Percentiles rank a stretch among this genome's conserved stretches.
These are phyloP conservation scores for Muscina levida DNA, from an alignment of 2,888 invertebrate genomes.

Conservation along the genomic window DNA sequence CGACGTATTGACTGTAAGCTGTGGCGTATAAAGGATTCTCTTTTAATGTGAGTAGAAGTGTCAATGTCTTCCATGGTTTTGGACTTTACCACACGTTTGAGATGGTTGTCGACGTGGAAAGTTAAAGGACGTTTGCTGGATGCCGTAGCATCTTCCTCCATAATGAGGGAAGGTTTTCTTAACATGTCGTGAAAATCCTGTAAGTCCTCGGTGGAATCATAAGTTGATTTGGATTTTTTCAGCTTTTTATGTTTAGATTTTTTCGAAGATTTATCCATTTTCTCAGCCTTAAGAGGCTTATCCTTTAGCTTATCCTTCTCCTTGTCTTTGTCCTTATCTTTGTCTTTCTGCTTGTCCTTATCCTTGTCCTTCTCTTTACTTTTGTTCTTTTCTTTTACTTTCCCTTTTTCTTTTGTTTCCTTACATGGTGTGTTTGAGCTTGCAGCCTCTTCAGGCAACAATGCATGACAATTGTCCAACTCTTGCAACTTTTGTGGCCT, in stretches of 20 bases:
- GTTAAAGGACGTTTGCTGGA: conserved; percentile 41
- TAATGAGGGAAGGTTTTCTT: conserved; percentile 56
- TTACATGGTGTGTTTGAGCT: neutral
- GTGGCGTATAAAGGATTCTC: conserved; percentile 75
- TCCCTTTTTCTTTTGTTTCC: conserved; percentile 20
- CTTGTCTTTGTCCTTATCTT: too few species aligned
- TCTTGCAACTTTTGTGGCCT: conserved; percentile 41
- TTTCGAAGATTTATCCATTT: conserved; percentile 40
- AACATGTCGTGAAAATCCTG: conserved; percentile 54
- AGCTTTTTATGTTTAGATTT: conserved; percentile 42
- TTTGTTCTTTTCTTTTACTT: too few species aligned
- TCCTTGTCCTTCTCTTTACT: conserved; percentile 29
- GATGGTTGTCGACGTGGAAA: conserved; percentile 13
- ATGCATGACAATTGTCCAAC: conserved; percentile 38
- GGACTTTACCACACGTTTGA: conserved; percentile 30
- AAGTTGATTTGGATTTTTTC: conserved; percentile 54
- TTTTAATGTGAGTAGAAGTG: conserved; percentile 68
- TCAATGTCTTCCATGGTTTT: conserved; percentile 60
- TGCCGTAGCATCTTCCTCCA: conserved; percentile 7
- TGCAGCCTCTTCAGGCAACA: conserved; percentile 19
- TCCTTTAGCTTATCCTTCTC: too few species aligned
- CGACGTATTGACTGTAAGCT: conserved; percentile 75
- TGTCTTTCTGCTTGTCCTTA: conserved; percentile 34
- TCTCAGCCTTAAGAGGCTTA: conserved; percentile 4
- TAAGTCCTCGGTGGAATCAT: conserved; percentile 48